phyloP scores from a whole-genome alignment of 2,888 invertebrate species.

The Xestia c-nigrum region DNA sequence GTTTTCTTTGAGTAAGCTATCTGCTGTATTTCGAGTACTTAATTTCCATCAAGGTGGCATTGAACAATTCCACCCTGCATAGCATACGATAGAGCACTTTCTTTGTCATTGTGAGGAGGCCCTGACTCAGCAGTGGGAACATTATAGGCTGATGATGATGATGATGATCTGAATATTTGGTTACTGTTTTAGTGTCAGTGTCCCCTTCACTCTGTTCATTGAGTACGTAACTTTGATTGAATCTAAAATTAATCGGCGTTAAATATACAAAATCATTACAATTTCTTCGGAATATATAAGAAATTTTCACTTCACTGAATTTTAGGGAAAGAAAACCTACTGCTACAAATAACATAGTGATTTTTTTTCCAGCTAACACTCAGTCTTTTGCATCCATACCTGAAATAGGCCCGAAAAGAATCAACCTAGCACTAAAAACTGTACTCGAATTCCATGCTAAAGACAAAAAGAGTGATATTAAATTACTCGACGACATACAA shows the following conservation, averaged over 20 bases:
- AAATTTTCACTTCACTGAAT: neutral
- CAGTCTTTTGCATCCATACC: neutral
- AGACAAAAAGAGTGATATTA: constrained; percentile 22
- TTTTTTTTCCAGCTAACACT: constrained; percentile 21
- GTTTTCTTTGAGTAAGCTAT: too few relatives aligned
- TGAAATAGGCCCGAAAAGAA: neutral
- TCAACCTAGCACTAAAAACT: constrained; percentile 19
- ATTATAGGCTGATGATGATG: too few relatives aligned
- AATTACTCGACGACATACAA: constrained; percentile 26
- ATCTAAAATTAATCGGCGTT: neutral
- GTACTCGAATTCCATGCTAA: constrained; percentile 15
- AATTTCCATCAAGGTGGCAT: too few relatives aligned
- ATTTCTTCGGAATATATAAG: neutral
- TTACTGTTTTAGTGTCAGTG: too few relatives aligned
- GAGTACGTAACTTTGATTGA: neutral
- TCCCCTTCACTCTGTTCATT: too few relatives aligned
- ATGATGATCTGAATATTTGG: too few relatives aligned
- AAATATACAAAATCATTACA: neutral
- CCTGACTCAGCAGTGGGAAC: too few relatives aligned
- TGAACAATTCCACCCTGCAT: too few relatives aligned
- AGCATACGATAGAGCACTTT: too few relatives aligned
- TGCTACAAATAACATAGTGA: neutral
- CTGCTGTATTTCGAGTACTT: too few relatives aligned
- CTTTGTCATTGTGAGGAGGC: too few relatives aligned
- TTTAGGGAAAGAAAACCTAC: neutral